phyloP scores from a whole-genome alignment of 2,797 vertebrate genomes.

The Uromys caudimaculatus region DNA sequence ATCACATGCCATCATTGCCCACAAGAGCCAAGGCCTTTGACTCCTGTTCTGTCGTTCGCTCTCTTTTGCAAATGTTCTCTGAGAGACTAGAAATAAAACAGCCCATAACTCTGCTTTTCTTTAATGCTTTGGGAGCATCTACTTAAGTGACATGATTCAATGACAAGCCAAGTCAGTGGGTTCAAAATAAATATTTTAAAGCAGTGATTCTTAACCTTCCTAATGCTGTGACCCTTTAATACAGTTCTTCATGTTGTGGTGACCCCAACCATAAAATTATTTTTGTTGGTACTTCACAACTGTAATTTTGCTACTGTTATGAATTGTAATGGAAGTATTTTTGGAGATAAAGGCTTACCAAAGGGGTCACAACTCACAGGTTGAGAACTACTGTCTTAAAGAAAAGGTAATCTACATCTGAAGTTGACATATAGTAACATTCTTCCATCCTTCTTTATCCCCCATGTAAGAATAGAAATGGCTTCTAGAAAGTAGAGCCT shows the following conservation, averaged over 20 bases:
- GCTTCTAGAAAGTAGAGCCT: background rate
- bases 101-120: background rate
- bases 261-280: background rate
- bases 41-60: background rate
- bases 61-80: background rate
- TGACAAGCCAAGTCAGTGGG: background rate
- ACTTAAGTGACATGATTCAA: background rate
- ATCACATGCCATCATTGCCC: background rate
- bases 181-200: slow-evolving; percentile 8
- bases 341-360: background rate
- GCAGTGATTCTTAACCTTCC: background rate
- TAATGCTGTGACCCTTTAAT: background rate
- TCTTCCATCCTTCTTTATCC: background rate
- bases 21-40: background rate
- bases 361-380: background rate
- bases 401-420: background rate
- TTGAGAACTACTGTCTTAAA: background rate
- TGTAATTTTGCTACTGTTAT: background rate
- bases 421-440: background rate
- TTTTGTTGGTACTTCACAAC: background rate
- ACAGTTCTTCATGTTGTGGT: background rate
- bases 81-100: slow-evolving; percentile 1
- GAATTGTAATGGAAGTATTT: background rate
- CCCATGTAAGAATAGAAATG: background rate
- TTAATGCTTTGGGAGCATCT: background rate